These are phyloP conservation scores for Diabrotica virgifera DNA, from an alignment of 1,140 invertebrate genomes.

Conservation along the genomic window DNA sequence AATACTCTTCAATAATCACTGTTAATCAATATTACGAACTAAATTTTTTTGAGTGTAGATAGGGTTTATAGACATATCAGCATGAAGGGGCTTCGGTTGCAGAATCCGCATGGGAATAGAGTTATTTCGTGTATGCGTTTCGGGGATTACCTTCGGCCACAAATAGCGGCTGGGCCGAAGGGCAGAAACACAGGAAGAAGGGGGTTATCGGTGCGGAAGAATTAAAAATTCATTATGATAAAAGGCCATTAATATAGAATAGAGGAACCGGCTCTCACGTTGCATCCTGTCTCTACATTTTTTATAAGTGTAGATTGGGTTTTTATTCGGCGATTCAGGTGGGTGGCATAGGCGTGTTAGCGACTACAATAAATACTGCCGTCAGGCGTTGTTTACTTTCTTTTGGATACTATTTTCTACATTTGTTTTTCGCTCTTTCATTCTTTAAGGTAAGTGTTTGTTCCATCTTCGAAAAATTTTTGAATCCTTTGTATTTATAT, in stretches of 20 bases:
- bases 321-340: background rate
- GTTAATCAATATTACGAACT: too few relatives aligned
- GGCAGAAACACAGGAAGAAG: background rate
- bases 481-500: too few relatives aligned
- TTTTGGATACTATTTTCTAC: too few relatives aligned
- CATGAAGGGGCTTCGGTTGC: background rate
- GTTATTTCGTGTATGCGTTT: background rate
- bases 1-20: too few relatives aligned
- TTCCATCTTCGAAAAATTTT: too few relatives aligned
- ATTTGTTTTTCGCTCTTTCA: too few relatives aligned
- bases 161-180: background rate
- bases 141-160: background rate
- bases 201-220: conserved; percentile 1
- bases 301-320: conserved; percentile 2
- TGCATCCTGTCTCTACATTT: conserved; percentile 2
- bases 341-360: background rate
- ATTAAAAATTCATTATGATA: conserved; percentile 3
- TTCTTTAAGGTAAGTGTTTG: too few relatives aligned
- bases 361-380: background rate
- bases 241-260: background rate
- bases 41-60: too few relatives aligned
- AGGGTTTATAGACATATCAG: too few relatives aligned
- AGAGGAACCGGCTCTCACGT: conserved; percentile 1
- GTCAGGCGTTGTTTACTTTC: too few relatives aligned
- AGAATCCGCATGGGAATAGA: background rate